Evolutionary conservation across 2,113 vertebrate species (phyloP).

Genomic region (Penelope pileata): DNA sequence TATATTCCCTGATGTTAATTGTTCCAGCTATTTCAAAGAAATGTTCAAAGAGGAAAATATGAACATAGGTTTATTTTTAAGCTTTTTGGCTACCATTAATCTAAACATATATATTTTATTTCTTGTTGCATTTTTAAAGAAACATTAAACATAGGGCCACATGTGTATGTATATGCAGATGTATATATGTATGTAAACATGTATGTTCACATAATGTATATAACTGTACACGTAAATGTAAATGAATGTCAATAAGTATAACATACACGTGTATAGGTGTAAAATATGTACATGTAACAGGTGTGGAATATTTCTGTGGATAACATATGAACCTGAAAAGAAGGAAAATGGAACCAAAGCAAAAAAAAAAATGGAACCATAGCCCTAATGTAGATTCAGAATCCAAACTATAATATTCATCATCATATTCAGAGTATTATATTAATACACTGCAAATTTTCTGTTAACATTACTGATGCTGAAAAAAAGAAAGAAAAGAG

Average conservation of each 20-base stretch:
- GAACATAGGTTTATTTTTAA: neutral
- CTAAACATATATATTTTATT: neutral
- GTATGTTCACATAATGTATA: neutral
- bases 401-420: neutral
- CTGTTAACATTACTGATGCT: neutral
- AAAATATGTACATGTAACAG: neutral
- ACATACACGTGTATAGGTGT: too few relatives aligned
- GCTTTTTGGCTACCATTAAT: neutral
- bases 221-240: neutral
- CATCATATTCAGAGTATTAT: neutral
- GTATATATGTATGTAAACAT: neutral
- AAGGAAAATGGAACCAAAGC: neutral
- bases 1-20: neutral
- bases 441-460: neutral
- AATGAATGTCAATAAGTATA: neutral
- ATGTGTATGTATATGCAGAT: neutral
- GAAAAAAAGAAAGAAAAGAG: neutral
- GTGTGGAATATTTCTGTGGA: neutral
- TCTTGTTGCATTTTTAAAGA: neutral
- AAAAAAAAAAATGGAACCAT: too few relatives aligned
- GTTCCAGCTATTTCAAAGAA: neutral
- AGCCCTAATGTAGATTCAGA: neutral
- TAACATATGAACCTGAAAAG: neutral
- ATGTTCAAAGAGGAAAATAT: neutral
- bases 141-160: neutral